Percentiles rank a stretch among this genome's conserved stretches.
Evolutionary conservation across 2,888 invertebrate species (phyloP).

Genomic region (Drosophila peninsularis): DNA sequence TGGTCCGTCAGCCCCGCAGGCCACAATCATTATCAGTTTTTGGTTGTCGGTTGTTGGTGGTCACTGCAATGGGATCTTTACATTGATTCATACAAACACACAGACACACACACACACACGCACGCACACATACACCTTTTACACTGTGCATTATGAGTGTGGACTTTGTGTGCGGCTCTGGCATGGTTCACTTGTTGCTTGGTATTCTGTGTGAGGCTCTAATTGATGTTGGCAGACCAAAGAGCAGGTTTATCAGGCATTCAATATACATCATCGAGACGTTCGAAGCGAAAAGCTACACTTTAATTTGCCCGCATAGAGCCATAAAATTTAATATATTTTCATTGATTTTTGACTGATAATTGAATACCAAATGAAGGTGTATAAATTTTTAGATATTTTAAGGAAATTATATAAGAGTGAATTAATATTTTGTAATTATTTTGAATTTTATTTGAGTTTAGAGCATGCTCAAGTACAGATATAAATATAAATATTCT

Average conservation of each 20-base stretch:
- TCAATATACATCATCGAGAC: slow-evolving; percentile 19
- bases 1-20: slow-evolving; percentile 60
- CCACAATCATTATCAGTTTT: slow-evolving; percentile 80
- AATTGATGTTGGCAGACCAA: slow-evolving; percentile 49
- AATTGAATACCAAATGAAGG: background rate
- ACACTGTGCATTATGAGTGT: slow-evolving; percentile 41
- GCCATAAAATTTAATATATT: background rate
- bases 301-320: background rate
- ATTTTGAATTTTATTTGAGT: too few relatives aligned
- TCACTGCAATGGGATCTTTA: slow-evolving; percentile 24
- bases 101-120: background rate
- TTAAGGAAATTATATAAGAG: background rate
- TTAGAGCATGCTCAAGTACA: too few relatives aligned
- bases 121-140: slow-evolving; percentile 8
- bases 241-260: slow-evolving; percentile 54
- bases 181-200: slow-evolving; percentile 58
- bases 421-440: background rate
- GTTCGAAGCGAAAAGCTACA: background rate
- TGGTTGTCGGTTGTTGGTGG: slow-evolving; percentile 50
- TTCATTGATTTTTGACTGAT: background rate
- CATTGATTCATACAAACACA: slow-evolving; percentile 27
- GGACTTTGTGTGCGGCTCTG: slow-evolving; percentile 35
- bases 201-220: slow-evolving; percentile 18
- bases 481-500: too few relatives aligned
- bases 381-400: background rate